Evolutionary conservation across 2,113 vertebrate species (phyloP).

Genomic region (Saccopteryx leptura): DNA sequence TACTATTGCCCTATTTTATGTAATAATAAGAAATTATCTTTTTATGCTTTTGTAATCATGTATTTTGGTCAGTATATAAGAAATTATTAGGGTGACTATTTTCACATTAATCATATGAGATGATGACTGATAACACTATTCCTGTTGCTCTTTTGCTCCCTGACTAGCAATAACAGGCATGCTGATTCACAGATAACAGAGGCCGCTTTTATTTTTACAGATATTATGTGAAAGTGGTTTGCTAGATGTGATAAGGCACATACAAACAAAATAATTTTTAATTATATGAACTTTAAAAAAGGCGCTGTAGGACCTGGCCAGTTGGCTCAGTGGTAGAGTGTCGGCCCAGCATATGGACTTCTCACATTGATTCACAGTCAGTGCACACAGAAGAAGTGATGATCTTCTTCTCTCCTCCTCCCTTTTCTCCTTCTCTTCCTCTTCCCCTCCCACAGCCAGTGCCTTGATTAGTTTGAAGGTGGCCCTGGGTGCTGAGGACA

Average conservation of each 20-base stretch:
- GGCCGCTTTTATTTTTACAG: background rate
- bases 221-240: background rate
- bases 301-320: no score
- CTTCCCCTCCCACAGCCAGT: no score
- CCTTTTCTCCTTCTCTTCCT: no score
- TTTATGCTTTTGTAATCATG: background rate
- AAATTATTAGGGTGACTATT: background rate
- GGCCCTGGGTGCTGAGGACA: no score
- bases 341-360: no score
- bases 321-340: no score
- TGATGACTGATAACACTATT: background rate
- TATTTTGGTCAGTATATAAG: background rate
- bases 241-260: background rate
- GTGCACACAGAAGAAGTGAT: no score
- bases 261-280: background rate
- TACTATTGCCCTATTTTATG: background rate
- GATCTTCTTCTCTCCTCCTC: no score
- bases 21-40: background rate
- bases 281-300: background rate
- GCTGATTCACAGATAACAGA: background rate
- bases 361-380: no score
- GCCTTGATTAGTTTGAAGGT: no score
- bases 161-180: background rate
- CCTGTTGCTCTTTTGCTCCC: background rate
- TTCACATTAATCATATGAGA: background rate